Evolutionary conservation across 2,888 invertebrate genomes (phyloP).

Genomic region (Rambutsinella grinnellia): DNA sequence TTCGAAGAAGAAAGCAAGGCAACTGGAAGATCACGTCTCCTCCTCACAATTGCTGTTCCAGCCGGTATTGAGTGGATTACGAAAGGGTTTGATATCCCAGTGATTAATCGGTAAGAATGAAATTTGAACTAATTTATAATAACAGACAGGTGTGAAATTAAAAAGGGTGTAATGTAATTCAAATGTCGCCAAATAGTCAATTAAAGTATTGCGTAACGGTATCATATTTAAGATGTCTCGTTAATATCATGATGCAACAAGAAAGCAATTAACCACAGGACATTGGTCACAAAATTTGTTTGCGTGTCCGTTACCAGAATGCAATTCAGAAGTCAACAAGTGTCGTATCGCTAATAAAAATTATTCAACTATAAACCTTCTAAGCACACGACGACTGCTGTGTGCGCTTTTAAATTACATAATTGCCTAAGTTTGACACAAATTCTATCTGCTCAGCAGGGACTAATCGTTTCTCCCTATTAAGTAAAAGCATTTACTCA

Average conservation of each 20-base stretch:
- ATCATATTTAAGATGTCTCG: too few relatives aligned
- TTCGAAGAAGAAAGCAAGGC: slow-evolving; percentile 88
- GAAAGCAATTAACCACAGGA: neutral
- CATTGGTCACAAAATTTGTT: neutral
- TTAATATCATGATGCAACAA: neutral
- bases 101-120: slow-evolving; percentile 82
- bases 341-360: too few relatives aligned
- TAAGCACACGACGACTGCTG: slow-evolving; percentile 2
- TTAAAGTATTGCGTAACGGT: too few relatives aligned
- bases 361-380: slow-evolving; percentile 3
- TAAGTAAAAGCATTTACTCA: neutral
- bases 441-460: slow-evolving; percentile 37
- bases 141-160: neutral
- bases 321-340: too few relatives aligned
- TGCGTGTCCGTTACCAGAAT: too few relatives aligned
- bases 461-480: neutral
- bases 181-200: too few relatives aligned
- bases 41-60: slow-evolving; percentile 94
- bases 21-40: slow-evolving; percentile 82
- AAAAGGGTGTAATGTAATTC: too few relatives aligned
- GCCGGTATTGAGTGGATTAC: slow-evolving; percentile 94
- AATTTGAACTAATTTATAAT: neutral
- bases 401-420: slow-evolving; percentile 17
- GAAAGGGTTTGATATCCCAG: slow-evolving; percentile 92
- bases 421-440: slow-evolving; percentile 31